Percentiles rank a stretch among this genome's conserved stretches.
Conservation (phyloP, 2,797 vertebrate species). For the Tapirus indicus region DNA sequence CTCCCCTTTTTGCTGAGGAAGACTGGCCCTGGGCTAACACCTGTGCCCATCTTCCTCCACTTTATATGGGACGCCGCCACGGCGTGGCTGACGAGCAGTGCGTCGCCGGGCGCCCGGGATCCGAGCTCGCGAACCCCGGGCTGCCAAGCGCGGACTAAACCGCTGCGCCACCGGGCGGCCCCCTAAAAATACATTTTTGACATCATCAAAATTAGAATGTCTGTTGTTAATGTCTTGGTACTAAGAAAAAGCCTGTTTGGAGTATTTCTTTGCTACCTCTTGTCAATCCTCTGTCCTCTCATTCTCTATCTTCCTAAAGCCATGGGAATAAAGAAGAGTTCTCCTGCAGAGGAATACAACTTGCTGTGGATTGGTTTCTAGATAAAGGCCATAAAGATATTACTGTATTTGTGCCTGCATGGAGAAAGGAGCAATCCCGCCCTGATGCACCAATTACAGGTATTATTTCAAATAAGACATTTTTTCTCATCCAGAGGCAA, state of each 20-base stretch:
- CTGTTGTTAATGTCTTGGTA: conserved; percentile 6
- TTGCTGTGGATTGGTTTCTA: conserved; percentile 98
- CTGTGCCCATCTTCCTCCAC: too few species aligned
- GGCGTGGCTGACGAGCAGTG: too few species aligned
- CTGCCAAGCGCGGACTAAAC: too few species aligned
- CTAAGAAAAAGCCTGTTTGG: conserved; percentile 1
- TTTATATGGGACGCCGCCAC: too few species aligned
- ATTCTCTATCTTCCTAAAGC: conserved; percentile 87
- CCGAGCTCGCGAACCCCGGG: too few species aligned
- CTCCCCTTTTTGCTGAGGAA: too few species aligned
- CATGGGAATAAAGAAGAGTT: conserved; percentile 99
- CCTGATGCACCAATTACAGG: conserved; percentile 98
- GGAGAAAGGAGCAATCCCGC: conserved; percentile 99
- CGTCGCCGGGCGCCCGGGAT: too few species aligned
- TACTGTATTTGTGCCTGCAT: conserved; percentile 98
- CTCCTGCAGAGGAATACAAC: conserved; percentile 98
- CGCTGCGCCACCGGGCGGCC: too few species aligned
- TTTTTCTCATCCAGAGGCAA: conserved; percentile 26
- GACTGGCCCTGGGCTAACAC: too few species aligned
- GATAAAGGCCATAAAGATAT: conserved; percentile 99
- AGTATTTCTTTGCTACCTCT: conserved; percentile 29
- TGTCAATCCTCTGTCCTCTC: conserved; percentile 39
- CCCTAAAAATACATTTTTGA: conserved; percentile 34
- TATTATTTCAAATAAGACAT: conserved; percentile 82
- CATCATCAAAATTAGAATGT: conserved; percentile 1